Conservation (phyloP, 2,113 vertebrate species). For the Myotis brandtii region DNA sequence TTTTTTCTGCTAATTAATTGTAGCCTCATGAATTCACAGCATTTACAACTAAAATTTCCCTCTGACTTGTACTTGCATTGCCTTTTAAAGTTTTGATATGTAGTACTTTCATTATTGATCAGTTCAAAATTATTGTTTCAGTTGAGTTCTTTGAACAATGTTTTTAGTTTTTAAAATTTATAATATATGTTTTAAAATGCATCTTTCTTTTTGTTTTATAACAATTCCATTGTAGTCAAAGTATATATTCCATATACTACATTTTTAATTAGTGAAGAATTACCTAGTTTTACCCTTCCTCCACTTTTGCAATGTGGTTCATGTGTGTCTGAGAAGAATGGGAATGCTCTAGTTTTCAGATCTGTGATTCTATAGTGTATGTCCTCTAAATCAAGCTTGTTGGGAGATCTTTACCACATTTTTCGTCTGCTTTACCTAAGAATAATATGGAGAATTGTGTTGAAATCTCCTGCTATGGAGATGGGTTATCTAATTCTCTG, state of each 20-base stretch:
- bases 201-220: neutral
- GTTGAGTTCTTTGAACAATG: neutral
- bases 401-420: neutral
- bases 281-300: neutral
- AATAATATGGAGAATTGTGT: neutral
- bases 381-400: neutral
- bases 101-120: neutral
- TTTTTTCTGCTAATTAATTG: neutral
- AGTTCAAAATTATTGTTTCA: conserved; percentile 12
- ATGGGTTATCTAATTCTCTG: neutral
- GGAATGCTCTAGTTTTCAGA: neutral
- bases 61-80: neutral
- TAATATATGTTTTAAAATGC: neutral
- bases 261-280: neutral
- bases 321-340: neutral
- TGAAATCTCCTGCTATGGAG: neutral
- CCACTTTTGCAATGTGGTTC: neutral
- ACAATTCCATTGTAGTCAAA: neutral
- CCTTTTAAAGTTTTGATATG: neutral
- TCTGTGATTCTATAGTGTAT: neutral
- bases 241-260: neutral
- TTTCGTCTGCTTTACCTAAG: neutral
- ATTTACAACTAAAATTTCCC: neutral
- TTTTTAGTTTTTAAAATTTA: neutral
- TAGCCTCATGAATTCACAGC: neutral